A percentile compares a stretch with the other conserved stretches of the same genome.
Conservation (phyloP, 2,797 vertebrate species). For the Yasuhikotakia modesta region DNA sequence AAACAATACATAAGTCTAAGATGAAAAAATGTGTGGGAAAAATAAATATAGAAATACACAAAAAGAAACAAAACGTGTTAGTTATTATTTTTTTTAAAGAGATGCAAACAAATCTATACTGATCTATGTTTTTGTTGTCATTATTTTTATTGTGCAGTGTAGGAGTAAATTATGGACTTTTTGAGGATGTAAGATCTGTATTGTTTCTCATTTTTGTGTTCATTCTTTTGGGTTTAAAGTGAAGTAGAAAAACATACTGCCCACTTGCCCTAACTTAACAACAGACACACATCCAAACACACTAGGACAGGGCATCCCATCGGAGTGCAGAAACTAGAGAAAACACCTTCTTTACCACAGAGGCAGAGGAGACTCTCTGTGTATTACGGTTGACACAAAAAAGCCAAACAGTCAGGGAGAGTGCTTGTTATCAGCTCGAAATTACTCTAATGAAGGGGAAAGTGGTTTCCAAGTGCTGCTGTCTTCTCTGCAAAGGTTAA, state of each 20-base stretch:
- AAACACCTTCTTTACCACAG: neutral
- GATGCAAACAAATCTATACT: no score
- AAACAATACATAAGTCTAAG: no score
- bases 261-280: constrained; percentile 1
- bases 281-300: neutral
- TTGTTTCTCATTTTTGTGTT: neutral
- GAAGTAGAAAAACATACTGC: neutral
- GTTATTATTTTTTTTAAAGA: no score
- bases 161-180: no score
- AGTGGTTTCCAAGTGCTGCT: constrained; percentile 45
- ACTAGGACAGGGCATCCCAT: neutral
- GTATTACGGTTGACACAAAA: constrained; percentile 1
- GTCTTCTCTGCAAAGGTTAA: constrained; percentile 42
- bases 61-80: no score
- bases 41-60: no score
- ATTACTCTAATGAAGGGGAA: constrained; percentile 39
- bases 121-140: no score
- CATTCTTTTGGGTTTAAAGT: neutral
- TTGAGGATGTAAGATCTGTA: neutral
- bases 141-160: no score
- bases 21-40: no score
- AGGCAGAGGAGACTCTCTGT: constrained; percentile 19
- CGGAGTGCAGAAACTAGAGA: neutral
- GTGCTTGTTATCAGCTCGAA: constrained; percentile 21
- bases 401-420: constrained; percentile 10